Evolutionary conservation across 2,113 vertebrate species (phyloP).

Genomic region (Myotis brandtii): DNA sequence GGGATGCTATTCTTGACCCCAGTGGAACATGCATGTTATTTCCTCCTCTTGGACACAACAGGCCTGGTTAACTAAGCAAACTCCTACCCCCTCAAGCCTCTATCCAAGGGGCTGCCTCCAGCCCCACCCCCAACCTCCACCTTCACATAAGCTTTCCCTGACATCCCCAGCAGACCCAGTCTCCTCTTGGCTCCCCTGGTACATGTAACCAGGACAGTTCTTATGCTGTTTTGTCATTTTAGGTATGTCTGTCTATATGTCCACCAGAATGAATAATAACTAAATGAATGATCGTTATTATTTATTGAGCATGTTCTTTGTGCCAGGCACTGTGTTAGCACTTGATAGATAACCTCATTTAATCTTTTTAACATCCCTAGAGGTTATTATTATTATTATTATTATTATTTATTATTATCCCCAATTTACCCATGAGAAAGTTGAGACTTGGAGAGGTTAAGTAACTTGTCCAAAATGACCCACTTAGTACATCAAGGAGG

Average conservation of each 20-base stretch:
- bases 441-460: slow-evolving; percentile 24
- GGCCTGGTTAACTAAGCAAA: background rate
- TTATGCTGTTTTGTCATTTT: background rate
- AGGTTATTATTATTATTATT: background rate
- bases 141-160: background rate
- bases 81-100: background rate
- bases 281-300: background rate
- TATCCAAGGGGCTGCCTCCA: background rate
- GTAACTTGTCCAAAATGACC: slow-evolving; percentile 8
- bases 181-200: background rate
- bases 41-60: background rate
- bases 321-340: background rate
- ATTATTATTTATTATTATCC: background rate
- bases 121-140: too few species aligned
- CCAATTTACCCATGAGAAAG: slow-evolving; percentile 36
- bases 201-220: background rate
- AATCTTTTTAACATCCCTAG: background rate
- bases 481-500: background rate
- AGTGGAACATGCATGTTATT: background rate
- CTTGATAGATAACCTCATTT: background rate
- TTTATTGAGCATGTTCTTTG: background rate
- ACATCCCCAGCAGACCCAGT: background rate
- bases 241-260: background rate
- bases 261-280: background rate
- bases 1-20: background rate